These are phyloP conservation scores for Trypoxylon attenuatum DNA, from an alignment of 2,888 invertebrate species.

Conservation along the genomic window DNA sequence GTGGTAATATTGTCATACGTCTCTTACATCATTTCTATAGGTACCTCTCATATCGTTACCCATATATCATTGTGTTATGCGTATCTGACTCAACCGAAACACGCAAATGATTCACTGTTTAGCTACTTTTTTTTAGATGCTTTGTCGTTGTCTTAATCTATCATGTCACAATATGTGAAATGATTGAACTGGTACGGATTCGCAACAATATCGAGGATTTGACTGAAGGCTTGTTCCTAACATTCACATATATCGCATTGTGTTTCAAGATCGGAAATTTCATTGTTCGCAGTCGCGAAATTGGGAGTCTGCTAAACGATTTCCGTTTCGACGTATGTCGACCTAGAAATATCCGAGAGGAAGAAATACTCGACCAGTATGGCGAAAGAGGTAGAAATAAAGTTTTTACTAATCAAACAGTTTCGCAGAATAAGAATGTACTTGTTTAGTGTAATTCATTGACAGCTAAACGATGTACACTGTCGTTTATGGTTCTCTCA, in stretches of 20 bases:
- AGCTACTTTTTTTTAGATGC: constrained; percentile 20
- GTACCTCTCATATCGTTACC: constrained; percentile 11
- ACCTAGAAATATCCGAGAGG: constrained; percentile 14
- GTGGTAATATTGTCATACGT: constrained; percentile 1
- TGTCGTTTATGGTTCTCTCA: constrained; percentile 23
- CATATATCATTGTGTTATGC: no score
- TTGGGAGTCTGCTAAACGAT: constrained; percentile 9
- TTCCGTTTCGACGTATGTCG: constrained; percentile 20
- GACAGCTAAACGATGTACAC: constrained; percentile 25
- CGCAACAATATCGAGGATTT: constrained; percentile 53
- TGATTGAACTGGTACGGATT: constrained; percentile 49
- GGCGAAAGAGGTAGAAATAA: constrained; percentile 18
- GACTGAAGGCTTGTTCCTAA: constrained; percentile 57
- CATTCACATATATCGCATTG: constrained; percentile 43
- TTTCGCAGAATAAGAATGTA: neutral
- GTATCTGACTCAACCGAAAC: no score
- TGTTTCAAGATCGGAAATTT: constrained; percentile 35
- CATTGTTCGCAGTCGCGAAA: constrained; percentile 6
- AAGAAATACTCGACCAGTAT: constrained; percentile 18
- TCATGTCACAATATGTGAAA: constrained; percentile 52
- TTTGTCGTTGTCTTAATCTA: constrained; percentile 28
- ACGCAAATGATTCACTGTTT: no score
- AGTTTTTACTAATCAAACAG: neutral
- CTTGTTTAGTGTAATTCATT: neutral
- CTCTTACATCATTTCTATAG: constrained; percentile 14